phyloP scores from a whole-genome alignment of 2,888 invertebrate genomes.

The Lymantria monacha region DNA sequence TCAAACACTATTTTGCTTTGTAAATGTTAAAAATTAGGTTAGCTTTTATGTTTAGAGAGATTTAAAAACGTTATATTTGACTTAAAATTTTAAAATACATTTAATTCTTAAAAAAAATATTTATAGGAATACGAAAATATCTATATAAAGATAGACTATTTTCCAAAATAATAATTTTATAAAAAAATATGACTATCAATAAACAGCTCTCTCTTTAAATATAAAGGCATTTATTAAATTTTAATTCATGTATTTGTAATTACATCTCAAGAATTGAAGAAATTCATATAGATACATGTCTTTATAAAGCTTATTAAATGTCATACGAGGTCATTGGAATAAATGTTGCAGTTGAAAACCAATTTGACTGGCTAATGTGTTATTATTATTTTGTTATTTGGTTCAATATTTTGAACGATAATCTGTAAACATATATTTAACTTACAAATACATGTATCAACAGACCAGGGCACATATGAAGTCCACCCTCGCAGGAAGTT shows the following conservation, averaged over 20 bases:
- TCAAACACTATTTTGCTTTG: slow-evolving; percentile 38
- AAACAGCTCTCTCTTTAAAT: neutral
- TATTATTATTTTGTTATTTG: slow-evolving; percentile 12
- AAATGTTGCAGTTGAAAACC: slow-evolving; percentile 14
- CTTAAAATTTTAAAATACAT: neutral
- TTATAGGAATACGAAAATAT: neutral
- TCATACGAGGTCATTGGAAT: neutral
- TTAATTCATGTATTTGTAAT: too few species aligned
- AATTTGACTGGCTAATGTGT: slow-evolving; percentile 23
- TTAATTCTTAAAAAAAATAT: neutral
- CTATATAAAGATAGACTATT: neutral
- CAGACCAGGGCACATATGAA: slow-evolving; percentile 42
- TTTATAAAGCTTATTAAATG: too few species aligned
- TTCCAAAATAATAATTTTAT: neutral
- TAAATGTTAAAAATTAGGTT: slow-evolving; percentile 35
- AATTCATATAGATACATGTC: too few species aligned
- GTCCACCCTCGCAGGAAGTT: slow-evolving; percentile 50
- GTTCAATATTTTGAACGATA: neutral
- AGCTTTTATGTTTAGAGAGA: slow-evolving; percentile 19
- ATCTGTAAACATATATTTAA: slow-evolving; percentile 7
- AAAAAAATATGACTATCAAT: neutral
- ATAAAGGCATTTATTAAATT: too few species aligned
- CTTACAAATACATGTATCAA: slow-evolving; percentile 20
- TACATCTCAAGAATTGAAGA: too few species aligned
- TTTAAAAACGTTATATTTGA: neutral